Base-by-base conservation (phyloP, 2,888 invertebrate genomes). In the Adelphocoris suturalis region DNA sequence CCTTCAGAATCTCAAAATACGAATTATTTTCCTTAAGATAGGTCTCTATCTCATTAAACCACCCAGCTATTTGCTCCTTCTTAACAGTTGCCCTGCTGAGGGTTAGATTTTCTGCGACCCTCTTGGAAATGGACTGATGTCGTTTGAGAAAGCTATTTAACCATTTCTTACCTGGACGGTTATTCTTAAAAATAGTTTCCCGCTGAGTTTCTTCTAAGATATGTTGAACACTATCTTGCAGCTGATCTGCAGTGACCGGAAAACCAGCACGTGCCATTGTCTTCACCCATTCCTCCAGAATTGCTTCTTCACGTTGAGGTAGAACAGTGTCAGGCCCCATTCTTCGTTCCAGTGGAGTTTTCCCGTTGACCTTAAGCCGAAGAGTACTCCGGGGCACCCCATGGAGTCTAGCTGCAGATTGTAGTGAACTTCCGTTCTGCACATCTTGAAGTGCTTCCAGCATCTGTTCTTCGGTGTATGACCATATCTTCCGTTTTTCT, bases 301-400 rank as follows among this genome's bases (percentile, higher is more conserved):
- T 23, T 61, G n/a, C 19, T 61, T 61, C 61, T 61, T 61, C 61
- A n/a, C 4, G 11, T 16, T 57, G 57, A 11, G 16, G 11, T 4
- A 57, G 57, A 16, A 57, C 57, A 14, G 57, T 61, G n/a, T 61
- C 19, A 61, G 61, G 61, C 19, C 61, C 61, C 61, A 61, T 61
- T 61, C 61, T n/a, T 61, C 61, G n/a, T 19, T 3, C 19, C 19
- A 61, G 61, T 19, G 61, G 61, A 5, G 61, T 61, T 61, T 61
- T 61, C 5, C 61, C 61, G 11, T 19, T n/a, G 3, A 61, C 61
- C 61, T 61, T n/a, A n/a, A n/a, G n/a, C n/a, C n/a, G n/a, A n/a
- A n/a, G n/a, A n/a, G n/a, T n/a, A n/a, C n/a, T n/a, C n/a, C n/a
- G n/a, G n/a, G n/a, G n/a, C n/a, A n/a, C n/a, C n/a, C n/a, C n/a